Base-by-base conservation (phyloP, 2,113 vertebrate species). In the Neomonachus schauinslandi region DNA sequence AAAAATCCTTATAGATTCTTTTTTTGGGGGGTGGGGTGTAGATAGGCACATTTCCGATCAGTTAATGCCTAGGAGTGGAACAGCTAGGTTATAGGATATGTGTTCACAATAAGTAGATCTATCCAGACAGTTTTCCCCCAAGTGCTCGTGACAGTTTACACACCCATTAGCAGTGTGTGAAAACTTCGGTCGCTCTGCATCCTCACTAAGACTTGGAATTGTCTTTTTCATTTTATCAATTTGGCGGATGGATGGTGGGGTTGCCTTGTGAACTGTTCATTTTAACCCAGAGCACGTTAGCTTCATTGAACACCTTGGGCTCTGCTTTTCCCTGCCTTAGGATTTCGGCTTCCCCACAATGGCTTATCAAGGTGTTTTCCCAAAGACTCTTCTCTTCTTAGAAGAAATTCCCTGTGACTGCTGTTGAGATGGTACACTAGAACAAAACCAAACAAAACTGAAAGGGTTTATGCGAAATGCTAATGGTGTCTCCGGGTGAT, bases 321-420 rank as follows among this genome's bases (percentile, higher is more conserved):
- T 46, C 63, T 21, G 24, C 51, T 51, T 65, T 61, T 51, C 24
- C 16, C 46, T 61, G 21, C 26, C n/a, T 51, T 13, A 80, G 63
- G 63, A 76, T 63, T 76, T 89, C 9, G 7, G 31, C 19, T 84
- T 94, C 80, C 67, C 26, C 21, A 24, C 22, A 72, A 4, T 26
- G 9, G 12, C 59, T 93, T 46, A n/a, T 93, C n/a, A 36, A 91
- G 63, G 71, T 83, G 22, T 93, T 94, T 96, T 80, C 36, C 82
- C 9, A 49, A 96, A 96, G 57, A 79, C 24, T 10, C 14, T 85
- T 81, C 5, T 72, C 36, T 92, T 95, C 84, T 88, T 69, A 87
- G 51, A 55, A 14, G 26, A 94, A 89, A 96, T 76, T 55, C 11
- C 84, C 76, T 36, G 13, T 65, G 74, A 39, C 71, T 77, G 69